A percentile compares a stretch with the other conserved stretches of the same genome.
Evolutionary conservation across 64 coral and sea anemone genomes (phyloP).

Genomic region (Stichodactyla mertensii): DNA sequence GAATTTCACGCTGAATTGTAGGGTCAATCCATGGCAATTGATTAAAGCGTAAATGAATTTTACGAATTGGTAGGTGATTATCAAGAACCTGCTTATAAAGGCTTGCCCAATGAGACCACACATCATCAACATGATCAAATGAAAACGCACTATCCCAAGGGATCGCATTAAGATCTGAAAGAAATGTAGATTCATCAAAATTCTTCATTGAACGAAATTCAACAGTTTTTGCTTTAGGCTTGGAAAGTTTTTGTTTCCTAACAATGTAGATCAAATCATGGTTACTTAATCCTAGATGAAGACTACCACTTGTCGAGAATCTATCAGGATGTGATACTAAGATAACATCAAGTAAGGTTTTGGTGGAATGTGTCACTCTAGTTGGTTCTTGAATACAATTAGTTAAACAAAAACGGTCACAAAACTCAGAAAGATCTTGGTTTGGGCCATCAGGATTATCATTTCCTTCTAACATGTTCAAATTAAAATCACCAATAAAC

Average conservation of each 20-base stretch:
- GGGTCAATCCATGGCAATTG: too few relatives aligned
- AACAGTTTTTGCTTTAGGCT: slow-evolving; percentile 53
- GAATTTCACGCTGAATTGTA: too few relatives aligned
- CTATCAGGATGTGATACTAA: slow-evolving; percentile 8
- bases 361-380: background rate
- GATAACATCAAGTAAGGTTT: slow-evolving; percentile 33
- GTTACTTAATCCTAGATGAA: slow-evolving; percentile 47
- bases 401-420: background rate
- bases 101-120: too few relatives aligned
- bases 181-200: too few relatives aligned
- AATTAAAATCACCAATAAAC: slow-evolving; percentile 74
- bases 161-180: too few relatives aligned
- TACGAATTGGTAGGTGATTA: too few relatives aligned
- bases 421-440: background rate
- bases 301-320: too few relatives aligned
- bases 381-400: background rate
- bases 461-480: slow-evolving; percentile 35
- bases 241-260: slow-evolving; percentile 47
- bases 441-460: slow-evolving; percentile 12
- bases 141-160: too few relatives aligned
- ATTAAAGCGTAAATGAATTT: too few relatives aligned
- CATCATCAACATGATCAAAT: too few relatives aligned
- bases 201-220: slow-evolving; percentile 61
- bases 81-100: too few relatives aligned
- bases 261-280: slow-evolving; percentile 48